These are phyloP conservation scores for Catostylus mosaicus DNA, from an alignment of 30 jellyfish, hydroid and myxozoan genomes.

Conservation along the genomic window DNA sequence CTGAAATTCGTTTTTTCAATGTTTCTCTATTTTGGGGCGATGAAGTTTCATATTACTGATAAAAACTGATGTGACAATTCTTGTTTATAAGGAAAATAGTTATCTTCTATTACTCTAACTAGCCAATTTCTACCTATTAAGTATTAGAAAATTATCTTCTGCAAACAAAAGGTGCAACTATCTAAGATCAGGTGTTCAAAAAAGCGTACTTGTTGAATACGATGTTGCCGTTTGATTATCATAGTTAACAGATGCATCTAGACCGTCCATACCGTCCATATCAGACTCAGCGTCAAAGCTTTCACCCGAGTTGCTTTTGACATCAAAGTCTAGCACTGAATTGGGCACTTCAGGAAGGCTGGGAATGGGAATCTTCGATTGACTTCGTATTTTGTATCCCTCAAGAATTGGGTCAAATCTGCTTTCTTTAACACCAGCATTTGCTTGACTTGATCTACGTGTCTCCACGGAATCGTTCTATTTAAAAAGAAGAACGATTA, in stretches of 20 bases:
- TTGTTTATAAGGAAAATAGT: too few relatives aligned
- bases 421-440: neutral
- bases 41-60: too few relatives aligned
- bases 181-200: too few relatives aligned
- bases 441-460: neutral
- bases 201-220: too few relatives aligned
- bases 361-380: slow-evolving; percentile 34
- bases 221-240: neutral
- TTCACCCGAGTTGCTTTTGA: slow-evolving; percentile 32
- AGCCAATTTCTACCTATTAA: too few relatives aligned
- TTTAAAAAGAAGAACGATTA: too few relatives aligned
- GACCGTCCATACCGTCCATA: neutral
- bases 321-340: slow-evolving; percentile 38
- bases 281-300: neutral
- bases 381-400: slow-evolving; percentile 57
- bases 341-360: slow-evolving; percentile 27
- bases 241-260: neutral
- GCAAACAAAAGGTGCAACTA: too few relatives aligned
- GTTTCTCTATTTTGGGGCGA: too few relatives aligned
- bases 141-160: too few relatives aligned
- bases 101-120: too few relatives aligned
- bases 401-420: slow-evolving; percentile 72
- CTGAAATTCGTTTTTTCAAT: too few relatives aligned
- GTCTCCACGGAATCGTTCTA: neutral
- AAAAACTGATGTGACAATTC: too few relatives aligned